Evolutionary conservation across 2,797 vertebrate species (phyloP), one percentile per base, ranked within the genome.

Genomic region (Leptatherina wallacei): DNA sequence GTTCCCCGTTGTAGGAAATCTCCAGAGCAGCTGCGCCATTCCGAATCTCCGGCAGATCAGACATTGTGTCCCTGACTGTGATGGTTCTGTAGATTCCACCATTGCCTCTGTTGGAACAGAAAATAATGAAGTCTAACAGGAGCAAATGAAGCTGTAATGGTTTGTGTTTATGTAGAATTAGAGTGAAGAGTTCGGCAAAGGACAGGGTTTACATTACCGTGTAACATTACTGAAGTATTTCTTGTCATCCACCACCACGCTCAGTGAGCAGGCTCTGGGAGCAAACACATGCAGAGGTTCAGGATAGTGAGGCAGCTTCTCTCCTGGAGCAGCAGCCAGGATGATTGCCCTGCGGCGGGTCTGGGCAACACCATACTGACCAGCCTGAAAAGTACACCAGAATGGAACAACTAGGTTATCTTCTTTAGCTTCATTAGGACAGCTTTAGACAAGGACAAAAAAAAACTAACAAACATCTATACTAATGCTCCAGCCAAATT

Each of bases 31-130:
- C 78, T 0, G 98, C 97, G 0, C 98, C 98, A 0, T 99, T 99
- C 0, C 97, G 95, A 81, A 99, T 94, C 90, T 99, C 98, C 0
- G 98, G 98, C 73, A 99, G 95, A 85, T 99, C 98, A 0, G 98
- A 99, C 98, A 99, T 99, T 0, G 97, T 95, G 89, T 99, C 98
- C 14, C 98, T 91, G 40, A 99, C 98, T 0, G 98, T 99, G 92
- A 99, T 98, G 52, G 98, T 99, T 65, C 98, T 94, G 93, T 97
- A 99, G 1, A 98, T 95, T 0, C 96, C 97, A 0, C 97, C 96
- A 16, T 95, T 97, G 0, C 96, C 95, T 83, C 98, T 99, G 84
- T 29, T 6, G 12, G 10, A 66, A 27, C 33, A 68, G 1, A 55
- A 0, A 30, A 33, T 13, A 11, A 30, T 44, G 55, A 3, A 55